Evolutionary conservation across 2,888 invertebrate genomes (phyloP).

Genomic region (Opisthograptis luteolata): DNA sequence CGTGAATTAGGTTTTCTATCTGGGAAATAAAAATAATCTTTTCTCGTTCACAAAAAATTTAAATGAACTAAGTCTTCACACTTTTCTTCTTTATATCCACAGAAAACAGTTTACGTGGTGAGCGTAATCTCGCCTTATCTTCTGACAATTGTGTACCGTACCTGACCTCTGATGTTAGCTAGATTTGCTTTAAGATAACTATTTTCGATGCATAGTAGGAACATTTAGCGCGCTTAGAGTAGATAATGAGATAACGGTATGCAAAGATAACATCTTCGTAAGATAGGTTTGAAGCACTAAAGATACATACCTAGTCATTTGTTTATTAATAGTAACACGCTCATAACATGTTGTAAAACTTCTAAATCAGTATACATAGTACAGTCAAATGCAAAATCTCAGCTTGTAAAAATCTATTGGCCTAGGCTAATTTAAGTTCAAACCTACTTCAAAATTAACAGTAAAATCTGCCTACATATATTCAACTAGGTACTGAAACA

Average conservation of each 20-base stretch:
- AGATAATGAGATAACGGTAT: slow-evolving; percentile 25
- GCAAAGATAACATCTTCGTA: slow-evolving; percentile 22
- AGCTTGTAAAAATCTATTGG: too few species aligned
- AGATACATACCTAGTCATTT: too few species aligned
- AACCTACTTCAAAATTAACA: slow-evolving; percentile 28
- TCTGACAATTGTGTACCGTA: slow-evolving; percentile 59
- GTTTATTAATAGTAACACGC: too few species aligned
- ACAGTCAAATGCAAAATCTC: too few species aligned
- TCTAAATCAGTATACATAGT: too few species aligned
- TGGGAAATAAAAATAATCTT: too few species aligned
- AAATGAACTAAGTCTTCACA: too few species aligned
- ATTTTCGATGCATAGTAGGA: slow-evolving; percentile 47
- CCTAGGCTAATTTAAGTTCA: slow-evolving; percentile 14
- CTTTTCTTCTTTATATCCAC: neutral
- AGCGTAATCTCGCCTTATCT: slow-evolving; percentile 20
- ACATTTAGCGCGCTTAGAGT: slow-evolving; percentile 34
- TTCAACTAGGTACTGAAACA: slow-evolving; percentile 26
- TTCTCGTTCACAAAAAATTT: too few species aligned
- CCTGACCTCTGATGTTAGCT: slow-evolving; percentile 54
- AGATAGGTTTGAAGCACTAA: neutral
- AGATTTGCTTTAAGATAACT: slow-evolving; percentile 50
- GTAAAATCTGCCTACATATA: slow-evolving; percentile 29
- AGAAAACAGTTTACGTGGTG: slow-evolving; percentile 1
- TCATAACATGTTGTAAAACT: too few species aligned
- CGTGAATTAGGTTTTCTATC: too few species aligned